Evolutionary conservation across 2,797 vertebrate genomes (phyloP), one percentile per base, ranked within the genome.

Genomic region (Chaenodraco wilsoni): DNA sequence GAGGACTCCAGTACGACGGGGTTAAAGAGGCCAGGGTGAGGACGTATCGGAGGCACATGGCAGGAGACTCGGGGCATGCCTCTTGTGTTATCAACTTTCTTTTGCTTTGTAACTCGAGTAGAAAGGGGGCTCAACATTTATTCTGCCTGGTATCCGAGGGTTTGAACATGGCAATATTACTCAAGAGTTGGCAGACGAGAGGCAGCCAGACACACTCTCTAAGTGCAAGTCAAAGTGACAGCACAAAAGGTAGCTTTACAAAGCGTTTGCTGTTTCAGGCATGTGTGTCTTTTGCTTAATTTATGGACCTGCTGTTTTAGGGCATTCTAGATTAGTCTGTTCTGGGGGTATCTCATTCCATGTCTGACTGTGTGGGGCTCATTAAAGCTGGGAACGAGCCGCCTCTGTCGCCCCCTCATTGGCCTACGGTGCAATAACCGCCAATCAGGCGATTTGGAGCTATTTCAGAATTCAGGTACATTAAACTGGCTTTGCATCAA

Each of bases 281-380:
- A 74, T 93, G 91, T 92, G 90, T 94, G 95, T 95, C 95, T 95
- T 94, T 94, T 94, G 93, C 89, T 93, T 95, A 95, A 96, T 95
- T 96, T 94, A 91, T 94, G 89, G 92, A 92, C 88, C 76, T 93
- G 92, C 89, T 79, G 85, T 92, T 93, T 92, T 87, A 91, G 91
- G 91, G 90, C 91, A 91, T 93, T 94, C 91, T 89, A 94, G 95
- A 95, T 94, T 92, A 94, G 93, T 91, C 93, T 86, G 76, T 77
- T 91, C 88, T 92, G 94, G 88, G 93, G 94, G 95, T 95, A 95
- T 94, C 93, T 94, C 91, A 87, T 94, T 95, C 88, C 81, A 85
- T 92, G 91, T 87, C 3, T 95, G 92, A 93, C 94, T 94, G 94
- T 92, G 84, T 76, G 75, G 65, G 90, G 88, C 92, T 95, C 95